Evolutionary conservation across 2,888 invertebrate genomes (phyloP).

Genomic region (Ophion ventricosus): DNA sequence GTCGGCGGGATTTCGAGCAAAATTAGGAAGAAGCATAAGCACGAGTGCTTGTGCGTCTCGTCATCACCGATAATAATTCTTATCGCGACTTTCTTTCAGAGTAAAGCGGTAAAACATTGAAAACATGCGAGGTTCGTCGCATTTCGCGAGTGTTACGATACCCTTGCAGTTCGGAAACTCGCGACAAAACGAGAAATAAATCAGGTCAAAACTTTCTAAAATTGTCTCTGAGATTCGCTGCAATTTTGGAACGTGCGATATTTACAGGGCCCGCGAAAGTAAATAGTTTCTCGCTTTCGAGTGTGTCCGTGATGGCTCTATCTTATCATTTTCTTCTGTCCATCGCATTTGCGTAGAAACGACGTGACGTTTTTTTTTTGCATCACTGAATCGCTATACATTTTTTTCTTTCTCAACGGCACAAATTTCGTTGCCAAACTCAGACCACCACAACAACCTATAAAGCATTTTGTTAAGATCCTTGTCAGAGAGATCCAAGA

Average conservation of each 20-base stretch:
- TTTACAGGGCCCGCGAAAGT: slow-evolving; percentile 9
- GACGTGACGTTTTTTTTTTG: too few species aligned
- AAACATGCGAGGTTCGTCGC: neutral
- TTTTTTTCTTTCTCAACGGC: too few species aligned
- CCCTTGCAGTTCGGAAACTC: slow-evolving; percentile 12
- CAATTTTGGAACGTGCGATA: slow-evolving; percentile 2
- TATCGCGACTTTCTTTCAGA: slow-evolving; percentile 25
- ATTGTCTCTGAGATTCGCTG: slow-evolving; percentile 17
- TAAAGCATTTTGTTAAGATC: too few species aligned
- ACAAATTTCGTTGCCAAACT: too few species aligned
- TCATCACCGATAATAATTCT: slow-evolving; percentile 29
- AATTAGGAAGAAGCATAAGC: too few species aligned
- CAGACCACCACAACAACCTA: too few species aligned
- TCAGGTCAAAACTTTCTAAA: slow-evolving; percentile 54
- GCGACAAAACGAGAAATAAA: slow-evolving; percentile 30
- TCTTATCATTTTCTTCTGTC: neutral
- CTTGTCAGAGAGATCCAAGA: too few species aligned
- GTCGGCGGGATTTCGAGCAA: too few species aligned
- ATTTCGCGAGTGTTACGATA: slow-evolving; percentile 11
- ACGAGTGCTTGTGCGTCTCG: too few species aligned
- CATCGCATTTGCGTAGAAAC: neutral
- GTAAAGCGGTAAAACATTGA: neutral
- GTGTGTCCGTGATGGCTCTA: neutral
- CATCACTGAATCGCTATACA: too few species aligned
- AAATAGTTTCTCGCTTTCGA: slow-evolving; percentile 16